Percentiles rank a stretch among this genome's conserved stretches.
Conservation (phyloP, 2,888 invertebrate species). For the Trissonchulus sp. region DNA sequence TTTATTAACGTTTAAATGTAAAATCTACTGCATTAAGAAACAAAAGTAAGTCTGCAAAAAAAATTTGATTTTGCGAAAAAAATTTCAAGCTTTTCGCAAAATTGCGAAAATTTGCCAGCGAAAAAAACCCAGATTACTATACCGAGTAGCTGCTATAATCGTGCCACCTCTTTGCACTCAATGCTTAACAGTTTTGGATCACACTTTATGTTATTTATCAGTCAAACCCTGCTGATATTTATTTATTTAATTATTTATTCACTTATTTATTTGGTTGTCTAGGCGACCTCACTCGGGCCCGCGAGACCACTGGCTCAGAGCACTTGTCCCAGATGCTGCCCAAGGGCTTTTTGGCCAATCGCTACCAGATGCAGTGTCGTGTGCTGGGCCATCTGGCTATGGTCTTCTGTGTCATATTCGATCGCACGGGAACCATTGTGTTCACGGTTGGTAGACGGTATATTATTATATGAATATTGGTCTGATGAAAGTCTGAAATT, state of each 20-base stretch:
- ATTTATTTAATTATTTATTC: too few species aligned
- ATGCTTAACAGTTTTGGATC: background rate
- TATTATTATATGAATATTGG: constrained; percentile 24
- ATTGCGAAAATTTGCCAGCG: too few species aligned
- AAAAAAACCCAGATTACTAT: too few species aligned
- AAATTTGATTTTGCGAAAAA: too few species aligned
- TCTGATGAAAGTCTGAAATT: background rate
- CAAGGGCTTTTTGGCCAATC: background rate
- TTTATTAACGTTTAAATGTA: too few species aligned
- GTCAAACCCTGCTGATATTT: too few species aligned
- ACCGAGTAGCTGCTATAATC: too few species aligned
- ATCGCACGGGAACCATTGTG: constrained; percentile 80
- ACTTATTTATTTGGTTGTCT: background rate
- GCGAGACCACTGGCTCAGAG: background rate
- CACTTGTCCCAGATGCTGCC: background rate
- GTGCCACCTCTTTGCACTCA: too few species aligned
- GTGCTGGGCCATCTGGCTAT: constrained; percentile 90
- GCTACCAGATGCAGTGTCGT: constrained; percentile 47
- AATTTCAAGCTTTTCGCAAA: too few species aligned
- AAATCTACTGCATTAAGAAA: too few species aligned
- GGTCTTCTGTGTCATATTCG: constrained; percentile 93
- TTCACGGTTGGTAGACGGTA: constrained; percentile 65
- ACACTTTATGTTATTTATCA: background rate
- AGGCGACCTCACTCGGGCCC: background rate
- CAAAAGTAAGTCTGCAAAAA: too few species aligned